Conservation (phyloP, 2,888 invertebrate species). For the Cistogaster globosa region DNA sequence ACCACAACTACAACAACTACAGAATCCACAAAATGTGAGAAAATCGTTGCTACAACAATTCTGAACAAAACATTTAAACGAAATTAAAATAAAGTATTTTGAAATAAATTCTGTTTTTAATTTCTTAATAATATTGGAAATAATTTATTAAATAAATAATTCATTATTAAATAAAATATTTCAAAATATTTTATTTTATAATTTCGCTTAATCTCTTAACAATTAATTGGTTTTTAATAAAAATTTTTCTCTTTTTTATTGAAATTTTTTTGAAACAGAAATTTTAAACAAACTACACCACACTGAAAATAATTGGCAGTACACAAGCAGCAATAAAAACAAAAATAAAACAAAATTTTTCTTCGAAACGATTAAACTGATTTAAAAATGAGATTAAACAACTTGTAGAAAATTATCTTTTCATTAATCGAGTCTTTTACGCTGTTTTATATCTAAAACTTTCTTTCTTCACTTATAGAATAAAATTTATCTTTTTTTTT, state of each 20-base stretch:
- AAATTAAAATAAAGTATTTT: slow-evolving; percentile 40
- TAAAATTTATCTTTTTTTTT: slow-evolving; percentile 1
- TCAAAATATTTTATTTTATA: background rate
- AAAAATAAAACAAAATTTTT: slow-evolving; percentile 17
- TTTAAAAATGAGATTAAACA: background rate
- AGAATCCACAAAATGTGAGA: slow-evolving; percentile 69
- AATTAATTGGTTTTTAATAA: slow-evolving; percentile 71
- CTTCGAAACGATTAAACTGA: slow-evolving; percentile 49
- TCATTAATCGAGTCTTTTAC: slow-evolving; percentile 42
- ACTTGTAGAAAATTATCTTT: slow-evolving; percentile 50
- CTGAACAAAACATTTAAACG: slow-evolving; percentile 28
- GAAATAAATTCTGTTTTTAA: too few relatives aligned
- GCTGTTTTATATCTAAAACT: slow-evolving; percentile 60
- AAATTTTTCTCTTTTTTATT: slow-evolving; percentile 66
- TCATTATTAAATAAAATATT: background rate
- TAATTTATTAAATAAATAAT: too few relatives aligned
- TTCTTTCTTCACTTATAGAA: slow-evolving; percentile 24
- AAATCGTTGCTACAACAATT: slow-evolving; percentile 69
- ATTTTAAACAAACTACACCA: slow-evolving; percentile 32
- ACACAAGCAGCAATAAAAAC: slow-evolving; percentile 35
- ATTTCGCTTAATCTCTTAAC: slow-evolving; percentile 3
- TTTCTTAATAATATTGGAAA: too few relatives aligned
- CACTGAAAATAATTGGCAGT: slow-evolving; percentile 69
- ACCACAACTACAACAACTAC: slow-evolving; percentile 37
- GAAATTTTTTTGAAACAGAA: slow-evolving; percentile 70